Evolutionary conservation across 2,888 invertebrate species (phyloP).

Genomic region (Cephonodes hylas): DNA sequence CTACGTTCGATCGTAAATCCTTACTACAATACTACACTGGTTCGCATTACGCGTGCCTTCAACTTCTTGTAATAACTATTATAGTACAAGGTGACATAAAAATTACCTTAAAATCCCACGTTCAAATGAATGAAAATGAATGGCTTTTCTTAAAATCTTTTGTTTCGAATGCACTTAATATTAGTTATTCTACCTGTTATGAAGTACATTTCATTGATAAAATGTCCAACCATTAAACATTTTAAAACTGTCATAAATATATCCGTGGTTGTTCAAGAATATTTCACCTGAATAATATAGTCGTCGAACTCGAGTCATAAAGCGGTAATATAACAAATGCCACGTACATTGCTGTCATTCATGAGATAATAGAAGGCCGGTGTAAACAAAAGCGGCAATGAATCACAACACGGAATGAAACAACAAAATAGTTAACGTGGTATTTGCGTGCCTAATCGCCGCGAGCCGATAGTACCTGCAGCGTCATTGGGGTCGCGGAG

Average conservation of each 20-base stretch:
- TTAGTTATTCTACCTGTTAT: background rate
- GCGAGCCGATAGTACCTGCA: slow-evolving; percentile 42
- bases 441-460: slow-evolving; percentile 61
- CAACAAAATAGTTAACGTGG: slow-evolving; percentile 27
- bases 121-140: slow-evolving; percentile 2
- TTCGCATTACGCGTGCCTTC: background rate
- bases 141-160: background rate
- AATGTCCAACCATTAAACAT: slow-evolving; percentile 1
- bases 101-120: background rate
- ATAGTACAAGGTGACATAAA: background rate
- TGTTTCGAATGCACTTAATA: background rate
- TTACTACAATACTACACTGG: background rate
- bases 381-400: background rate
- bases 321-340: background rate
- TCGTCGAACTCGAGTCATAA: background rate
- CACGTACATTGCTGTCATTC: background rate
- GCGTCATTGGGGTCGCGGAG: slow-evolving; percentile 54
- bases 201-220: slow-evolving; percentile 1
- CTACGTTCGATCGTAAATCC: background rate
- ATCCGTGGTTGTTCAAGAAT: background rate
- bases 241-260: background rate
- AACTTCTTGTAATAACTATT: background rate
- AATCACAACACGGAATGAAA: background rate
- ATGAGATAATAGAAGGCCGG: background rate
- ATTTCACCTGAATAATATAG: background rate